These are phyloP conservation scores for Ornithoptera alexandrae DNA, from an alignment of 2,888 invertebrate species.

Conservation along the genomic window DNA sequence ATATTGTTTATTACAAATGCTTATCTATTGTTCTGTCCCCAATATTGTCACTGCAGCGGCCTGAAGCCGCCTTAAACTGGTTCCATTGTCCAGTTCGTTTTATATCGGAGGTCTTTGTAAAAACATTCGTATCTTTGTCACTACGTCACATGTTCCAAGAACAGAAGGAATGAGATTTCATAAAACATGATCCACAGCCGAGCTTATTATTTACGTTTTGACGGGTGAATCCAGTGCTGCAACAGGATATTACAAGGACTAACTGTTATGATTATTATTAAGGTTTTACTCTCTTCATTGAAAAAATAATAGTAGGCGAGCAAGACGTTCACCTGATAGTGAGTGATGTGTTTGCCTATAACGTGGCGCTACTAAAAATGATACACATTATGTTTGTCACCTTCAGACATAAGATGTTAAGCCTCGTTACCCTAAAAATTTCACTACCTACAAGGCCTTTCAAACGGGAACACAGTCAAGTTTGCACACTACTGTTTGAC, in stretches of 20 bases:
- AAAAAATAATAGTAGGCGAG: too few species aligned
- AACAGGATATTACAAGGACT: neutral
- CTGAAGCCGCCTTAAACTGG: conserved; percentile 2
- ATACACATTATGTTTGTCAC: too few species aligned
- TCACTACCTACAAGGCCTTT: too few species aligned
- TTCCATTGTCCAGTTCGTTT: conserved; percentile 8
- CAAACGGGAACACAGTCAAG: too few species aligned
- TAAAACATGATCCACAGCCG: neutral
- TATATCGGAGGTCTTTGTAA: conserved; percentile 17
- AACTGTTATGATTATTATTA: too few species aligned
- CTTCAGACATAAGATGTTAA: too few species aligned
- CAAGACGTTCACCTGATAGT: too few species aligned
- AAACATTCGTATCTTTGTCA: conserved; percentile 2
- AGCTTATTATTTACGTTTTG: neutral
- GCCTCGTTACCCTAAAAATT: too few species aligned
- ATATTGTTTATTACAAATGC: conserved; percentile 17
- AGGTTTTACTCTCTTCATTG: too few species aligned
- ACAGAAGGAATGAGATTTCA: neutral
- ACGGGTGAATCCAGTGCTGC: neutral
- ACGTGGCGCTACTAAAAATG: too few species aligned
- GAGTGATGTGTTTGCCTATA: too few species aligned
- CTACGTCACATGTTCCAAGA: neutral
- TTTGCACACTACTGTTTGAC: too few species aligned
- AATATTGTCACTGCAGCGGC: conserved; percentile 21
- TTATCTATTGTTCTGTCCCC: conserved; percentile 24